Evolutionary conservation across 2,888 invertebrate genomes (phyloP).

Genomic region (Steinernema carpocapsae): DNA sequence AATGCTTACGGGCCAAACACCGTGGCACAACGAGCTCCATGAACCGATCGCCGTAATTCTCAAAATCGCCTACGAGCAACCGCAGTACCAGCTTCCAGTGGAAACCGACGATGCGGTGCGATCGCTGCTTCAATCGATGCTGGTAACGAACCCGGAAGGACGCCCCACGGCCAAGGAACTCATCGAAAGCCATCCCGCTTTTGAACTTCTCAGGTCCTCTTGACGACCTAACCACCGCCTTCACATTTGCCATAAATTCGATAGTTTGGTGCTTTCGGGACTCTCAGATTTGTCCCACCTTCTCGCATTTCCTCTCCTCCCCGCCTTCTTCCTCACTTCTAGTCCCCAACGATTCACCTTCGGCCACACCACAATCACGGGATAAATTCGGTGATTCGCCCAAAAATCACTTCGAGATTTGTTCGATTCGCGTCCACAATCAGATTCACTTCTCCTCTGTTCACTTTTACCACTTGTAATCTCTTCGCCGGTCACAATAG

Average conservation of each 20-base stretch:
- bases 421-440: background rate
- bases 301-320: background rate
- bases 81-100: slow-evolving; percentile 39
- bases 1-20: slow-evolving; percentile 54
- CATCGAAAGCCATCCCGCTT: slow-evolving; percentile 12
- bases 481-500: slow-evolving; percentile 28
- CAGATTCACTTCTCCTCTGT: background rate
- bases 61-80: slow-evolving; percentile 47
- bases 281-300: background rate
- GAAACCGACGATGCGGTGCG: slow-evolving; percentile 34
- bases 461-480: slow-evolving; percentile 17
- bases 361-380: background rate
- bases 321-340: too few relatives aligned
- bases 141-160: slow-evolving; percentile 40
- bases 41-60: slow-evolving; percentile 50
- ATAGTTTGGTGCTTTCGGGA: slow-evolving; percentile 10
- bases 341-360: slow-evolving; percentile 11
- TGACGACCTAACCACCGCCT: background rate
- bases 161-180: slow-evolving; percentile 48
- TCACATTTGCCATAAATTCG: background rate
- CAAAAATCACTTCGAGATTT: background rate
- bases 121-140: slow-evolving; percentile 42
- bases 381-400: background rate
- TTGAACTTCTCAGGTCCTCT: background rate
- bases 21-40: slow-evolving; percentile 49